These are phyloP conservation scores for Gallinago nigripennis DNA, from an alignment of 2,797 vertebrate genomes.

Conservation along the genomic window DNA sequence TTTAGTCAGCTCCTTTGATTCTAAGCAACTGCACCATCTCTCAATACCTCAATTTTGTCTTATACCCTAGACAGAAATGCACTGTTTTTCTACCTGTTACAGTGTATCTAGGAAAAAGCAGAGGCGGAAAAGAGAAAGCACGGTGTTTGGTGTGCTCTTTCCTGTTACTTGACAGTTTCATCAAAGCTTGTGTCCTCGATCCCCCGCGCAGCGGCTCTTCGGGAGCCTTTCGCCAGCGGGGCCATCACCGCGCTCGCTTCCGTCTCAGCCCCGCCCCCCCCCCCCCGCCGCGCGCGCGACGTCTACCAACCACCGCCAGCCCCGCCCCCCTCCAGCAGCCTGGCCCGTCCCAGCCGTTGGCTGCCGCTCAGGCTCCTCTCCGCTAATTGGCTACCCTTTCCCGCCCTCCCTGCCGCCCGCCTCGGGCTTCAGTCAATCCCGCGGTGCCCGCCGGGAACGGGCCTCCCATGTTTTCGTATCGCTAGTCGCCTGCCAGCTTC, in stretches of 20 bases:
- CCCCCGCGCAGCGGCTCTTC: not conserved
- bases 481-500: not conserved
- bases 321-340: no score
- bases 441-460: not conserved
- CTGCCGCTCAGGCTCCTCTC: not conserved
- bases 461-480: not conserved
- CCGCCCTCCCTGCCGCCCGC: not conserved
- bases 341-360: not conserved
- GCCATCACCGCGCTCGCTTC: not conserved
- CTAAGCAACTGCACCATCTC: not conserved
- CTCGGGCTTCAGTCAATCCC: not conserved
- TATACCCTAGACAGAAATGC: not conserved
- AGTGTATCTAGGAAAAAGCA: not conserved
- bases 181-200: rapidly evolving
- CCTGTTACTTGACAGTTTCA: not conserved
- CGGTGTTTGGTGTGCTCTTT: no score
- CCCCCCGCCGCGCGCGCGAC: not conserved
- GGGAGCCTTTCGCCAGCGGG: not conserved
- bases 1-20: not conserved
- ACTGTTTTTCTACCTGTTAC: not conserved
- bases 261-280: not conserved
- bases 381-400: not conserved
- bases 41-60: not conserved
- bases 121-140: not conserved
- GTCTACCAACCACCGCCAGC: not conserved